Evolutionary conservation across 2,797 vertebrate species (phyloP).

Genomic region (Ctenochaetus hawaiiensis): DNA sequence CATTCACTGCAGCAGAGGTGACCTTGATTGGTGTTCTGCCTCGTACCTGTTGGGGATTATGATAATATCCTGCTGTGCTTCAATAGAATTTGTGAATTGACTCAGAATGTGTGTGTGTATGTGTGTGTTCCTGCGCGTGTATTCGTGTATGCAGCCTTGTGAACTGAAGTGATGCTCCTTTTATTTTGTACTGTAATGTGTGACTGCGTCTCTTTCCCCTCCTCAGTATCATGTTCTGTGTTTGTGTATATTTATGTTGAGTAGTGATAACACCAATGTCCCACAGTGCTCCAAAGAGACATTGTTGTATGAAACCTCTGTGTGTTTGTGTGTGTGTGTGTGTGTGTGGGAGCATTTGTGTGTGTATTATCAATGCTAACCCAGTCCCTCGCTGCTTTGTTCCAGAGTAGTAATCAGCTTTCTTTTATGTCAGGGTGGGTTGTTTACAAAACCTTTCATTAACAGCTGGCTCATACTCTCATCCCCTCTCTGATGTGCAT

Average conservation of each 20-base stretch:
- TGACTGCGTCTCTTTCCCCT: slow-evolving; percentile 19
- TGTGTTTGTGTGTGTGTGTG: slow-evolving; percentile 27
- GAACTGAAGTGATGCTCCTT: slow-evolving; percentile 42
- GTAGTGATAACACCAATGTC: slow-evolving; percentile 43
- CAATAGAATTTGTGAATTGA: slow-evolving; percentile 49
- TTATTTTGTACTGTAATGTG: slow-evolving; percentile 52
- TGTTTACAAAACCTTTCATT: slow-evolving; percentile 67
- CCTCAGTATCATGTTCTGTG: slow-evolving; percentile 11
- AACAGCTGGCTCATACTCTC: slow-evolving; percentile 49
- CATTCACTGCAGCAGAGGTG: slow-evolving; percentile 60
- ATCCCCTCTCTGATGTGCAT: slow-evolving; percentile 28
- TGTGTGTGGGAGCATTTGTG: slow-evolving; percentile 19
- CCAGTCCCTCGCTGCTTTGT: slow-evolving; percentile 49
- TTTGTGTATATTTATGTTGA: slow-evolving; percentile 39
- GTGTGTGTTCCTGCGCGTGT: slow-evolving; percentile 14
- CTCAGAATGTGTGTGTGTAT: slow-evolving; percentile 21
- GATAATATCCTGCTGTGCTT: slow-evolving; percentile 72
- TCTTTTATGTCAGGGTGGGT: slow-evolving; percentile 58
- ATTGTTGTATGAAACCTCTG: slow-evolving; percentile 20
- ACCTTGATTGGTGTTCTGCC: slow-evolving; percentile 74
- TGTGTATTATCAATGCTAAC: slow-evolving; percentile 30
- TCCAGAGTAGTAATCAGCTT: slow-evolving; percentile 58
- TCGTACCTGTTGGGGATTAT: slow-evolving; percentile 72
- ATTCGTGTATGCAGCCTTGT: slow-evolving; percentile 47
- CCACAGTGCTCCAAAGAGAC: slow-evolving; percentile 30